A percentile compares a stretch with the other conserved stretches of the same genome.
phyloP scores from a whole-genome alignment of 2,888 invertebrate genomes.

The Catocala nupta region DNA sequence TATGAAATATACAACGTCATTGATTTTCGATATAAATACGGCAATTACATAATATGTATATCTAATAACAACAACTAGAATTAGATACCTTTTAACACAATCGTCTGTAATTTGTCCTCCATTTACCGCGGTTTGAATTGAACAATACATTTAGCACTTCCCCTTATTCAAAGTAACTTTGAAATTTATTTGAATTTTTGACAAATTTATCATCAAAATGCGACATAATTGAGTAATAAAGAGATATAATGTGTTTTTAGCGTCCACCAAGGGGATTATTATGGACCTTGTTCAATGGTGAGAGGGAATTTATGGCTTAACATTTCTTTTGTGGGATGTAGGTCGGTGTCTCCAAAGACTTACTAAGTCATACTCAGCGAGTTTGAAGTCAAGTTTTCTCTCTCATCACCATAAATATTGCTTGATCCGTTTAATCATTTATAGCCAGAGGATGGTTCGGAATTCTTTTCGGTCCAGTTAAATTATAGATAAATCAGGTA shows the following conservation, averaged over 20 bases:
- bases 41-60: too few species aligned
- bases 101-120: background rate
- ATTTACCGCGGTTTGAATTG: background rate
- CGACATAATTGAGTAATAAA: constrained; percentile 30
- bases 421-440: too few species aligned
- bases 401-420: too few species aligned
- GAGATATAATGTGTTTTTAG: constrained; percentile 14
- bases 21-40: too few species aligned
- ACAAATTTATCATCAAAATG: constrained; percentile 31
- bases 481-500: too few species aligned
- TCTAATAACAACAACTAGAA: background rate
- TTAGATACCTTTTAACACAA: background rate
- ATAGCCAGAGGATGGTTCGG: too few species aligned
- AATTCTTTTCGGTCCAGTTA: too few species aligned
- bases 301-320: background rate
- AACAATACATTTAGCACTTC: background rate
- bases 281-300: constrained; percentile 5
- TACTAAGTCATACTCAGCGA: too few species aligned
- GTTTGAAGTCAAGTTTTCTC: too few species aligned
- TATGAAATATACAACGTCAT: too few species aligned
- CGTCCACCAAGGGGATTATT: background rate
- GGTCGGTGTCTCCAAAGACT: too few species aligned
- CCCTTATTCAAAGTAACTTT: constrained; percentile 5
- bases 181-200: constrained; percentile 23
- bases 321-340: background rate